Conservation (phyloP, 2,797 vertebrate species). For the Xenentodon cancila region DNA sequence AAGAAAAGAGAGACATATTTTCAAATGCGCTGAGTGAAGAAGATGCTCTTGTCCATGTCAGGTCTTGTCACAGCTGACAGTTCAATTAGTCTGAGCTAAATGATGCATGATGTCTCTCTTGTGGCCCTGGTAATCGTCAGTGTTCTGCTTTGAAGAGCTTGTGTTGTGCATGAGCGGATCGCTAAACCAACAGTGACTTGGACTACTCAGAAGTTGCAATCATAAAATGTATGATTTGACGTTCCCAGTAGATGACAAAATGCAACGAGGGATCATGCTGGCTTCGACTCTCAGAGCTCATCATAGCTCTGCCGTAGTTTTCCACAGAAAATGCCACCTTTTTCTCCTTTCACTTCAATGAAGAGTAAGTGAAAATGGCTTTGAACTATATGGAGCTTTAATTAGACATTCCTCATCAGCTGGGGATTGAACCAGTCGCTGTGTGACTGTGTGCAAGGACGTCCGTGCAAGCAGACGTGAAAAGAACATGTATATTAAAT, state of each 20-base stretch:
- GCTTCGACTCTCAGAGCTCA: slow-evolving; percentile 61
- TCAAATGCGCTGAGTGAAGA: slow-evolving; percentile 50
- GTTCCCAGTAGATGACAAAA: slow-evolving; percentile 59
- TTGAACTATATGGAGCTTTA: slow-evolving; percentile 73
- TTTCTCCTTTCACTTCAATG: slow-evolving; percentile 14
- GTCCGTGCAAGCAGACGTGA: slow-evolving; percentile 17
- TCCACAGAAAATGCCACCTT: slow-evolving; percentile 41
- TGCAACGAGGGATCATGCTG: slow-evolving; percentile 44
- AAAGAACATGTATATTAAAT: slow-evolving; percentile 13
- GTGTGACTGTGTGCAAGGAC: slow-evolving; percentile 8
- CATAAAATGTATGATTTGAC: slow-evolving; percentile 53
- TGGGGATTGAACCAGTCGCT: slow-evolving; percentile 27
- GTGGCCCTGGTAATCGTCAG: slow-evolving; percentile 66
- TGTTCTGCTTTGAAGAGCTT: slow-evolving; percentile 73
- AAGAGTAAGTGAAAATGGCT: slow-evolving; percentile 55
- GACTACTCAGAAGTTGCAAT: slow-evolving; percentile 46
- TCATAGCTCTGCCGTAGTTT: slow-evolving; percentile 55
- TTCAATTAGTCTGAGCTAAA: slow-evolving; percentile 76
- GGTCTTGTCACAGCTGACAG: slow-evolving; percentile 72
- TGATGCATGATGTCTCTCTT: slow-evolving; percentile 72
- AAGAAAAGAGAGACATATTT: slow-evolving; percentile 11
- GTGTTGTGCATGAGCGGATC: slow-evolving; percentile 68
- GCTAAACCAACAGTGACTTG: slow-evolving; percentile 61
- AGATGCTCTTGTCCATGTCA: slow-evolving; percentile 55
- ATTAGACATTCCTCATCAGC: slow-evolving; percentile 66